These are phyloP conservation scores for Aplidium turbinatum DNA, from an alignment of 23 tunicate genomes.

Conservation along the genomic window DNA sequence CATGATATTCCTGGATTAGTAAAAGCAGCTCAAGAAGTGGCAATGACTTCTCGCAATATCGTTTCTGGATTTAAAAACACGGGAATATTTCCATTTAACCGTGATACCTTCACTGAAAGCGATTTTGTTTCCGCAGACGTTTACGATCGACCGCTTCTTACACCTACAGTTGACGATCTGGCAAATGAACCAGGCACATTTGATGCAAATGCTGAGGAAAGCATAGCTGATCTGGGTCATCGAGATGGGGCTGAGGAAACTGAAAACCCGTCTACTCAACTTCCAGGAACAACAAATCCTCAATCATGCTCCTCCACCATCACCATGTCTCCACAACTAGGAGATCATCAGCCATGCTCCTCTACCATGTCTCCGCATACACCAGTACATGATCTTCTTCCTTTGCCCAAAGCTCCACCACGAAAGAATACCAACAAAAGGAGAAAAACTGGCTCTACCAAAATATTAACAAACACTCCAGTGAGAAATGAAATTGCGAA, in stretches of 20 bases:
- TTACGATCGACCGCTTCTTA: constrained; percentile 3
- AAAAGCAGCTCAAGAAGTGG: constrained; percentile 8
- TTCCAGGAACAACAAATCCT: neutral
- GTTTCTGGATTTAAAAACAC: constrained; percentile 12
- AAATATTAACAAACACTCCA: constrained; percentile 7
- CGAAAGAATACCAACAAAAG: constrained; percentile 5
- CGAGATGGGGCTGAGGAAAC: neutral
- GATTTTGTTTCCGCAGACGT: constrained; percentile 16
- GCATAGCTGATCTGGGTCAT: neutral
- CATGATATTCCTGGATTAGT: constrained; percentile 14
- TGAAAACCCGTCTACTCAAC: constrained; percentile 3
- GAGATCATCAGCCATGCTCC: constrained; percentile 9
- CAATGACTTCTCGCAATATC: constrained; percentile 20
- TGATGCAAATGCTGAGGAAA: constrained; percentile 13
- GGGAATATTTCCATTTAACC: constrained; percentile 13
- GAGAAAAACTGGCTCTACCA: constrained; percentile 16
- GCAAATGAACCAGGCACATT: constrained; percentile 6
- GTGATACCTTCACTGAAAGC: constrained; percentile 17
- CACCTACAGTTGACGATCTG: neutral
- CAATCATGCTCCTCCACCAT: neutral
- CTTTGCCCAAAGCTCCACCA: constrained; percentile 6
- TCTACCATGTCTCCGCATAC: constrained; percentile 1
- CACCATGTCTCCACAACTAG: constrained; percentile 18
- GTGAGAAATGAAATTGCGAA: constrained; percentile 14
- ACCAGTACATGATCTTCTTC: neutral